Percentiles rank a stretch among this genome's conserved stretches.
phyloP scores from a whole-genome alignment of 2,888 invertebrate genomes.

The Hetaerina titia region DNA sequence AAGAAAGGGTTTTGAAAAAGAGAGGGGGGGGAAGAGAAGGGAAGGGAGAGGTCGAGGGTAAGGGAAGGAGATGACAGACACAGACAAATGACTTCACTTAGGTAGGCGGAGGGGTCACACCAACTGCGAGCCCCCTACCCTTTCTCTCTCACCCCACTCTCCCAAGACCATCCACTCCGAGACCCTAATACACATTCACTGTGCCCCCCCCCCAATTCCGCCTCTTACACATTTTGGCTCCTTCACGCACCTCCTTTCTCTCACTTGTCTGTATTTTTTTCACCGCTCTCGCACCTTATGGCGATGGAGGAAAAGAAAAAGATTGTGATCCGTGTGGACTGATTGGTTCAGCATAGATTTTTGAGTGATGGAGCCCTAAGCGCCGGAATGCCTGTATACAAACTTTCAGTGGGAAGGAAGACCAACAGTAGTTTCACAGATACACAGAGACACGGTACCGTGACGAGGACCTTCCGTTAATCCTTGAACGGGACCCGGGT shows the following conservation, averaged over 20 bases:
- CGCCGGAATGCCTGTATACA: conserved; percentile 47
- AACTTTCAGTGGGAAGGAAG: conserved; percentile 9
- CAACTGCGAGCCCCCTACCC: conserved; percentile 74
- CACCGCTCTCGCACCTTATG: conserved; percentile 28
- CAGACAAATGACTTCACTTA: conserved; percentile 71
- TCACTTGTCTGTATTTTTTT: not conserved
- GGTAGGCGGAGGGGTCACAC: conserved; percentile 70
- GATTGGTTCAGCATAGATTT: conserved; percentile 58
- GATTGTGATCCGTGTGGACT: conserved; percentile 57
- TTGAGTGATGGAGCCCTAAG: conserved; percentile 45
- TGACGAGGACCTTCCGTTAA: conserved; percentile 38
- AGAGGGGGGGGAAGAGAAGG: conserved; percentile 59
- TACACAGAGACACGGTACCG: not conserved
- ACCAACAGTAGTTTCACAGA: conserved; percentile 51
- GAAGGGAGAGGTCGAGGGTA: not conserved
- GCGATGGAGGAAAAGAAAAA: not conserved
- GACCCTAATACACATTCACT: conserved; percentile 11
- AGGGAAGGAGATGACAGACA: conserved; percentile 69
- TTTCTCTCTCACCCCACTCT: conserved; percentile 79
- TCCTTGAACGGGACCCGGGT: not conserved
- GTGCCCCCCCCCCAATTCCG: conserved; percentile 61
- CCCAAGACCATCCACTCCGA: conserved; percentile 78
- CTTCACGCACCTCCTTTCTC: conserved; percentile 31
- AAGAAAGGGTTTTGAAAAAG: conserved; percentile 67
- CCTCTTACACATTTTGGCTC: conserved; percentile 67